phyloP scores from a whole-genome alignment of 2,797 vertebrate genomes.

The Chloroceryle amazona region DNA sequence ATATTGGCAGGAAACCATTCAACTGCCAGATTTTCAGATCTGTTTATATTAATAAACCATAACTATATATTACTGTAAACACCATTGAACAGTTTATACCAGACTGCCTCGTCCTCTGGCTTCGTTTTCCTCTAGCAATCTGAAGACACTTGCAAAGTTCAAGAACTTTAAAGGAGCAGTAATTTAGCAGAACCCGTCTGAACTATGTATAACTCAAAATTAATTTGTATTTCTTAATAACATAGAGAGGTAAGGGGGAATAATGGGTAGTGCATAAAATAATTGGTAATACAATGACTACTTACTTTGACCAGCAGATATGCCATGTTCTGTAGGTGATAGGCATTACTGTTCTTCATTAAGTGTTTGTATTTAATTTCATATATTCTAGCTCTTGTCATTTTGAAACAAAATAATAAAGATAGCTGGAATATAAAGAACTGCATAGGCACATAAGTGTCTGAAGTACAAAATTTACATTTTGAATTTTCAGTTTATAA shows the following conservation, averaged over 20 bases:
- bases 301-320: background rate
- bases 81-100: background rate
- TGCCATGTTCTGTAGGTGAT: background rate
- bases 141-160: background rate
- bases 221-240: background rate
- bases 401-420: background rate
- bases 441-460: background rate
- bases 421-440: background rate
- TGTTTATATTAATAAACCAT: background rate
- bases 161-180: background rate
- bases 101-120: background rate
- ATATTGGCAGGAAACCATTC: background rate
- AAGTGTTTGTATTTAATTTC: background rate
- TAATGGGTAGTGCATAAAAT: background rate
- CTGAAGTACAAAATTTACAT: background rate
- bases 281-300: background rate
- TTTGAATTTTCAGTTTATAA: background rate
- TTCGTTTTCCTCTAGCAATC: background rate
- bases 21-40: background rate
- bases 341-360: background rate
- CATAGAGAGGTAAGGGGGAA: accelerated
- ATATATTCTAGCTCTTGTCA: background rate
- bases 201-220: background rate
- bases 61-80: background rate
- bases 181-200: background rate